Percentiles rank a stretch among this genome's conserved stretches.
These are phyloP conservation scores for Hetaerina titia DNA, from an alignment of 2,888 invertebrate genomes.

Conservation along the genomic window DNA sequence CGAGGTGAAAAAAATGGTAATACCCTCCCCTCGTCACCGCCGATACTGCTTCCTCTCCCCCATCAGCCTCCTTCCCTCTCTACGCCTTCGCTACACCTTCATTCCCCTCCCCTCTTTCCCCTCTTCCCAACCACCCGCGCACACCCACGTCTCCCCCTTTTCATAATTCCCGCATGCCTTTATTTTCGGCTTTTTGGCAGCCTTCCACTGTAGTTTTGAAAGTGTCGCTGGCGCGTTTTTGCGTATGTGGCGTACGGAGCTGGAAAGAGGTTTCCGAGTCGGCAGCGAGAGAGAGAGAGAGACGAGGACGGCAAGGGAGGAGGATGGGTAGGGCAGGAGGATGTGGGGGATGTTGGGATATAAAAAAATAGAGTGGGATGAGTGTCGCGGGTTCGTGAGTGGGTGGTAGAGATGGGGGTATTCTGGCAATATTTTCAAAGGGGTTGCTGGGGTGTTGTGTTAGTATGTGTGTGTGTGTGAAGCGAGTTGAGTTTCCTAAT, in stretches of 20 bases:
- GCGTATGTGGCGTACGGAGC: constrained; percentile 29
- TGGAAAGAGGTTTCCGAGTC: constrained; percentile 42
- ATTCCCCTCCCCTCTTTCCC: background rate
- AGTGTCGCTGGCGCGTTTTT: constrained; percentile 59
- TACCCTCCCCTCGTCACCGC: background rate
- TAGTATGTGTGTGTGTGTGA: background rate
- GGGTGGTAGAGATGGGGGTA: background rate
- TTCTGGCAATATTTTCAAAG: constrained; percentile 6
- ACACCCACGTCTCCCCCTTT: background rate
- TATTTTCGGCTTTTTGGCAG: constrained; percentile 53
- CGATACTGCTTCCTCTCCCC: background rate
- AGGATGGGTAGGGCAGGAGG: background rate
- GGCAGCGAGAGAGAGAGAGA: background rate
- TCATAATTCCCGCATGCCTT: constrained; percentile 55
- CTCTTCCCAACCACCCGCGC: no score
- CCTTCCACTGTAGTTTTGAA: constrained; percentile 52
- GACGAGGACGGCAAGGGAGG: background rate
- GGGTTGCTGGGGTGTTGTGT: constrained; percentile 28
- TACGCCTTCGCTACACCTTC: background rate
- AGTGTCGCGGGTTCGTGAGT: background rate
- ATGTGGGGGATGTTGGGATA: background rate
- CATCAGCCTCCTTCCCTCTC: background rate
- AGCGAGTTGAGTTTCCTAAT: constrained; percentile 49
- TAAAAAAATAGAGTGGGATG: background rate
- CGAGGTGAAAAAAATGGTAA: no score